Evolutionary conservation across 2,113 vertebrate species (phyloP).

Genomic region (Gymnogyps californianus): DNA sequence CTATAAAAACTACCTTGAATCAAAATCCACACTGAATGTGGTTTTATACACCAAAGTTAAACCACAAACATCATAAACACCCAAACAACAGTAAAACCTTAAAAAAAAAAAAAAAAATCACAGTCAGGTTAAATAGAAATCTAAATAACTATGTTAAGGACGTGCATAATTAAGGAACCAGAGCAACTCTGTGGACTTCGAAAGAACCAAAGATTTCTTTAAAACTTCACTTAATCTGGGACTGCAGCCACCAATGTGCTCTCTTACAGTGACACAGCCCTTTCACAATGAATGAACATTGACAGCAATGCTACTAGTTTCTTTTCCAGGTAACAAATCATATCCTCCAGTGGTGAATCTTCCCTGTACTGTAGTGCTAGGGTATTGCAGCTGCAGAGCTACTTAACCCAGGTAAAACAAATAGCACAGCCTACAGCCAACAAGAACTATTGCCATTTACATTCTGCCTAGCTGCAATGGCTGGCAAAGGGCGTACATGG

Average conservation of each 20-base stretch:
- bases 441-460: background rate
- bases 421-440: background rate
- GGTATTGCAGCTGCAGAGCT: background rate
- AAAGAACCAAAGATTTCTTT: background rate
- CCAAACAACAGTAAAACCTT: background rate
- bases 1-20: background rate
- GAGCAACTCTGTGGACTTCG: background rate
- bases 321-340: background rate
- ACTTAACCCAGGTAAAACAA: background rate
- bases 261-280: background rate
- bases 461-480: no score
- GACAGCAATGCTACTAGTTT: background rate
- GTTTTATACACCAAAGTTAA: background rate
- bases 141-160: background rate
- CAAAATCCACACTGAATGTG: background rate
- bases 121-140: background rate
- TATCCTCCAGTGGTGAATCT: background rate
- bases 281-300: background rate
- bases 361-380: background rate
- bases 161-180: background rate
- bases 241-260: background rate
- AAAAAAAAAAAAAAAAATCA: background rate
- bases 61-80: background rate
- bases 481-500: background rate
- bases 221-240: background rate